phyloP scores from a whole-genome alignment of 2,797 vertebrate species.

The Ara ararauna region DNA sequence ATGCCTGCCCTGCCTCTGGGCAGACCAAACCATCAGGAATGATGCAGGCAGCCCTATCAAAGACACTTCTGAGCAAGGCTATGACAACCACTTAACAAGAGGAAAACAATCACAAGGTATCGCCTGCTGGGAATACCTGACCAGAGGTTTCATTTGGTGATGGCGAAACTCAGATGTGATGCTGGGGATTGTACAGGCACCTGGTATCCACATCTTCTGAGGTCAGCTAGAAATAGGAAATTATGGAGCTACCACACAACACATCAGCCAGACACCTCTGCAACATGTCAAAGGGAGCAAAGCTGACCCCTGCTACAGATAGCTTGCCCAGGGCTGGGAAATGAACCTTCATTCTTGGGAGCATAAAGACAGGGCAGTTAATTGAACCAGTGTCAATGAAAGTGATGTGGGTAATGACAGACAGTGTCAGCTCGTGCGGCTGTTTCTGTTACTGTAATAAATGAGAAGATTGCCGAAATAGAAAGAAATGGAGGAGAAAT shows the following conservation, averaged over 20 bases:
- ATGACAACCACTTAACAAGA: neutral
- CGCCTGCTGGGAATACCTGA: neutral
- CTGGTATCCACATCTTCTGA: neutral
- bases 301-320: neutral
- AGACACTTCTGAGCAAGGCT: neutral
- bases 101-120: neutral
- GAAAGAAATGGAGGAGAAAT: constrained; percentile 49
- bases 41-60: neutral
- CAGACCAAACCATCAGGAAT: neutral
- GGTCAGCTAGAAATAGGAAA: neutral
- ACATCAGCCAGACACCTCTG: neutral
- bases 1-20: neutral
- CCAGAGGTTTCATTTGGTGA: neutral
- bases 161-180: neutral
- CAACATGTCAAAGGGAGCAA: neutral
- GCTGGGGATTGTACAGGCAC: neutral
- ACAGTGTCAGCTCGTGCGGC: neutral
- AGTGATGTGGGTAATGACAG: constrained; percentile 48
- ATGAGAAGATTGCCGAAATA: constrained; percentile 23
- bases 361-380: constrained; percentile 32
- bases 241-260: neutral
- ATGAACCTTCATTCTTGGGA: neutral
- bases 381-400: constrained; percentile 45
- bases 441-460: constrained; percentile 45
- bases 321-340: accelerated